Evolutionary conservation across 2,113 vertebrate species (phyloP), one percentile per base, ranked within the genome.

Genomic region (Hydropotes inermis): DNA sequence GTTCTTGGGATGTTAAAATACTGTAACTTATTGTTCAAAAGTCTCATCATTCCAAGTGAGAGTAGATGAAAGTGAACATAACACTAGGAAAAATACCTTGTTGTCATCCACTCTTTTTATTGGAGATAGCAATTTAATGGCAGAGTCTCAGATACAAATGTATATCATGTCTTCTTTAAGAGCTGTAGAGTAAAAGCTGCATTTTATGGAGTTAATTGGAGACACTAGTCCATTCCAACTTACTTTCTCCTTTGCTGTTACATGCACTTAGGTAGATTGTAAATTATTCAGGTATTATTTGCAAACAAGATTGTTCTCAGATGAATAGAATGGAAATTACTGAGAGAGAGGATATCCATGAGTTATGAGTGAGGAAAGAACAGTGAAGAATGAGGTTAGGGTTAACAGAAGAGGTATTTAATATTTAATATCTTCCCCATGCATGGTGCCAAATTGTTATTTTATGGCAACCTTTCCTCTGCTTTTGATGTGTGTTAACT

Each of bases 401-500:
- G 54, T 92, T 95, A 93, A 95, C 0, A 70, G n/a, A 93, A 9
- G 43, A 81, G 95, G 94, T 82, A 93, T 39, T 81, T 98, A 95
- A 89, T 89, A 84, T 97, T 94, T 96, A 87, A 81, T 89, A 86
- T 81, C 70, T 96, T 97, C 82, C 17, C 95, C 60, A 70, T 85
- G 88, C 89, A 87, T 17, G 8, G 92, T 98, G 79, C 97, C 98
- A 97, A 98, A 98, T 98, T 98, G 98, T 98, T 99, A 96, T 98
- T 99, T 99, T 98, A 99, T 67, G 97, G 98, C 97, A 98, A 97
- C 95, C 98, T 98, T 98, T 98, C 97, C 96, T 94, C 97, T 94
- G 98, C 93, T 97, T 98, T 98, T 98, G 67, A 94, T 97, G 97
- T 91, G 17, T 36, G 87, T 94, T 98, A 97, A 98, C 98, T 97